These are phyloP conservation scores for Chondrosia reniformis DNA, from an alignment of 37 sponge, comb jelly and placozoan genomes.

Conservation along the genomic window DNA sequence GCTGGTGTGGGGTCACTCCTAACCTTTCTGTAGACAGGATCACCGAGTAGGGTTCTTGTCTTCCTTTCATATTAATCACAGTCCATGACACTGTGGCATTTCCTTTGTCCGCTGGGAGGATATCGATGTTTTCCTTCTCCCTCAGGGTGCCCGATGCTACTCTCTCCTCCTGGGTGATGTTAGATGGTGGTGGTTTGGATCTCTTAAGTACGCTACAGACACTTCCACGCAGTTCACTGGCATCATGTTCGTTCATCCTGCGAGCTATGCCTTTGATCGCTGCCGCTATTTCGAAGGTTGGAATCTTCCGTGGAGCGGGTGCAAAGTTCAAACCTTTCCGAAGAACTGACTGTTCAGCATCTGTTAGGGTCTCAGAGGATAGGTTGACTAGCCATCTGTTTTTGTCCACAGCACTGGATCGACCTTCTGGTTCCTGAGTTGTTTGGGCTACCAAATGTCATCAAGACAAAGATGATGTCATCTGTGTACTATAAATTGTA, in stretches of 20 bases:
- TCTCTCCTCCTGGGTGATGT: background rate
- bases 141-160: background rate
- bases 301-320: conserved; percentile 23
- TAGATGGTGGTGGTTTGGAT: conserved; percentile 16
- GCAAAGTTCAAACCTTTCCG: conserved; percentile 19
- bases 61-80: background rate
- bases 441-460: too few relatives aligned
- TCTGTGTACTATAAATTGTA: too few relatives aligned
- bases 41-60: background rate
- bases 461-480: too few relatives aligned
- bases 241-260: background rate
- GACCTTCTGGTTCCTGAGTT: too few relatives aligned
- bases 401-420: too few relatives aligned
- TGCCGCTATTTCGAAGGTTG: conserved; percentile 14
- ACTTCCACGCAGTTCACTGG: background rate
- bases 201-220: background rate
- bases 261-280: background rate
- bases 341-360: conserved; percentile 5
- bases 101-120: conserved; percentile 10
- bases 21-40: background rate
- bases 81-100: conserved; percentile 15
- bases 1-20: background rate
- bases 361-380: background rate
- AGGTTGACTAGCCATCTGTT: too few relatives aligned
- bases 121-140: background rate